phyloP scores from a whole-genome alignment of 2,888 invertebrate genomes.

The Craniophora ligustri region DNA sequence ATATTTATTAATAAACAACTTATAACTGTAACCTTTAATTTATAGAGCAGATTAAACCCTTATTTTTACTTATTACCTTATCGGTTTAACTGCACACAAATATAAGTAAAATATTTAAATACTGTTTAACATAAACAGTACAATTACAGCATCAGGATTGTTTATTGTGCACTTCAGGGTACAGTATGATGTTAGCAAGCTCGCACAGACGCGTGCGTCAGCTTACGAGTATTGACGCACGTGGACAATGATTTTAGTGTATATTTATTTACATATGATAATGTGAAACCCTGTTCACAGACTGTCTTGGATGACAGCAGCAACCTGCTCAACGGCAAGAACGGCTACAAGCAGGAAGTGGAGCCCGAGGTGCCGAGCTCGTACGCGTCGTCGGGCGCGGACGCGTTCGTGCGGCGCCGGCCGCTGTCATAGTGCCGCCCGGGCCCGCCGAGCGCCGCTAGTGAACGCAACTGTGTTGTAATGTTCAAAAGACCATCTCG shows the following conservation, averaged over 20 bases:
- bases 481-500: slow-evolving; percentile 47
- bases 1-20: too few relatives aligned
- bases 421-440: slow-evolving; percentile 66
- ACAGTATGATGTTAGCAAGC: slow-evolving; percentile 20
- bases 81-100: neutral
- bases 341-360: slow-evolving; percentile 82
- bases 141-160: slow-evolving; percentile 41
- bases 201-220: slow-evolving; percentile 23
- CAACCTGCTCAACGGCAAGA: slow-evolving; percentile 71
- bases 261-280: slow-evolving; percentile 17
- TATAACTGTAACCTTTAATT: too few relatives aligned
- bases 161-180: slow-evolving; percentile 42
- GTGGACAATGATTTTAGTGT: slow-evolving; percentile 7
- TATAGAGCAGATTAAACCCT: neutral
- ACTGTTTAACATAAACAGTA: slow-evolving; percentile 18
- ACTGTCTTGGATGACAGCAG: slow-evolving; percentile 89
- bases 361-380: slow-evolving; percentile 81
- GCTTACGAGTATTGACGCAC: slow-evolving; percentile 23
- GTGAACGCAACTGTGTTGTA: slow-evolving; percentile 32
- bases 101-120: slow-evolving; percentile 1
- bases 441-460: slow-evolving; percentile 25
- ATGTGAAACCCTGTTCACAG: slow-evolving; percentile 77
- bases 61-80: neutral
- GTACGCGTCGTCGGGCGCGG: slow-evolving; percentile 82
- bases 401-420: slow-evolving; percentile 82